phyloP scores from a whole-genome alignment of 2,113 vertebrate species.

The Caranx ignobilis region DNA sequence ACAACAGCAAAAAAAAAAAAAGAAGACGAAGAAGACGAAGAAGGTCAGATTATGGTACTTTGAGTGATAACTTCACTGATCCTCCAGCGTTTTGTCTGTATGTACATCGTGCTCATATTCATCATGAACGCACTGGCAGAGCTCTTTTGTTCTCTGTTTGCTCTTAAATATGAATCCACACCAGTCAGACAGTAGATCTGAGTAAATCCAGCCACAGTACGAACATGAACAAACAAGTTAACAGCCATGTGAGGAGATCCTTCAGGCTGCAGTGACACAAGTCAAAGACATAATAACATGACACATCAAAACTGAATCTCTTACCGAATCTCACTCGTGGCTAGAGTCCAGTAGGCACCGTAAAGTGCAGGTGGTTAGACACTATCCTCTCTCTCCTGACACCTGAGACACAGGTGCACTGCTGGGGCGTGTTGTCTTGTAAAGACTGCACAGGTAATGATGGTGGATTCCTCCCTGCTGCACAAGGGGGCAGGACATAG shows the following conservation, averaged over 20 bases:
- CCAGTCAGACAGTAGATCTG: background rate
- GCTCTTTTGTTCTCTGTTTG: background rate
- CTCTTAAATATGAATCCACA: background rate
- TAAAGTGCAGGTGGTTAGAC: background rate
- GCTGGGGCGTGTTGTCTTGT: slow-evolving; percentile 49
- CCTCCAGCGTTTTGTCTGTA: background rate
- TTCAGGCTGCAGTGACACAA: background rate
- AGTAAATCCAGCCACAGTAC: background rate
- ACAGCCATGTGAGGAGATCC: background rate
- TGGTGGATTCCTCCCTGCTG: background rate
- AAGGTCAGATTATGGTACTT: background rate
- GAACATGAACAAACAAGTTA: background rate
- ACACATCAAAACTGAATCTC: slow-evolving; percentile 61
- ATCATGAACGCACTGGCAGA: background rate
- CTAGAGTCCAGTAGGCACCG: slow-evolving; percentile 4
- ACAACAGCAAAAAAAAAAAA: background rate
- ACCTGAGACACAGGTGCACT: slow-evolving; percentile 60
- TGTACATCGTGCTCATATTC: too few species aligned
- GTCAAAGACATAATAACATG: background rate
- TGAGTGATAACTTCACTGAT: background rate
- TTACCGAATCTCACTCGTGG: slow-evolving; percentile 53
- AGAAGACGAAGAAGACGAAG: too few species aligned
- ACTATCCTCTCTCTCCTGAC: slow-evolving; percentile 11
- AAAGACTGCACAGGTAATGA: slow-evolving; percentile 13
- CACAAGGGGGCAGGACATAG: background rate